Conservation (phyloP, 2,797 vertebrate species). For the Emydoidea blandingii region DNA sequence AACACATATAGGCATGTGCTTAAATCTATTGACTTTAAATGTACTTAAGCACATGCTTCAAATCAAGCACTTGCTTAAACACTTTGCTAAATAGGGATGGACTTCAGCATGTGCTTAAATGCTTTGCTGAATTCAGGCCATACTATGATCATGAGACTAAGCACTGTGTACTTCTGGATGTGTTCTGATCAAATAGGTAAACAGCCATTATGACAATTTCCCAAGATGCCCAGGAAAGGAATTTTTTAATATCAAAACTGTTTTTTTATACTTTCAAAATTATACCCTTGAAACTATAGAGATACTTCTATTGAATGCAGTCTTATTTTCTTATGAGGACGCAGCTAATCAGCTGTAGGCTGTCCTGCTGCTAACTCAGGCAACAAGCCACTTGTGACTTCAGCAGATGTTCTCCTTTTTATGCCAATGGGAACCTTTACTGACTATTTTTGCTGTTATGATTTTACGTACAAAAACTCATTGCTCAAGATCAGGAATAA, state of each 20-base stretch:
- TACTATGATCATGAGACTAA: not conserved
- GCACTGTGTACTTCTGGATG: not conserved
- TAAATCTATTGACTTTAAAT: not conserved
- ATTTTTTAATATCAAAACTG: not conserved
- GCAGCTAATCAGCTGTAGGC: conserved; percentile 60
- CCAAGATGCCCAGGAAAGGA: not conserved
- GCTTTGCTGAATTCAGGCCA: not conserved
- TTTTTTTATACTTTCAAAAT: not conserved
- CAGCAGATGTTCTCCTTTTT: conserved; percentile 68
- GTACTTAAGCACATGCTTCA: rapidly evolving
- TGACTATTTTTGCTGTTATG: not conserved
- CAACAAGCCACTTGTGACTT: conserved; percentile 66
- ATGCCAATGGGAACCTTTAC: conserved; percentile 54
- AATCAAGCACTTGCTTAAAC: not conserved
- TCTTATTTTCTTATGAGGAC: conserved; percentile 14
- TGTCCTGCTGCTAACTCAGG: conserved; percentile 63
- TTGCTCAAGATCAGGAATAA: not conserved
- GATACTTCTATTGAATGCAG: conserved; percentile 8
- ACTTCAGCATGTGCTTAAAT: not conserved
- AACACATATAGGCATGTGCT: not conserved
- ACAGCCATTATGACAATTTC: not conserved
- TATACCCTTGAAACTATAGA: conserved; percentile 23
- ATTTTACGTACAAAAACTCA: conserved; percentile 5
- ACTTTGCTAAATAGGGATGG: not conserved
- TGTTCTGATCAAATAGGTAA: not conserved